Conservation (phyloP, 2,888 invertebrate species). For the Anoplius nigerrimus region DNA sequence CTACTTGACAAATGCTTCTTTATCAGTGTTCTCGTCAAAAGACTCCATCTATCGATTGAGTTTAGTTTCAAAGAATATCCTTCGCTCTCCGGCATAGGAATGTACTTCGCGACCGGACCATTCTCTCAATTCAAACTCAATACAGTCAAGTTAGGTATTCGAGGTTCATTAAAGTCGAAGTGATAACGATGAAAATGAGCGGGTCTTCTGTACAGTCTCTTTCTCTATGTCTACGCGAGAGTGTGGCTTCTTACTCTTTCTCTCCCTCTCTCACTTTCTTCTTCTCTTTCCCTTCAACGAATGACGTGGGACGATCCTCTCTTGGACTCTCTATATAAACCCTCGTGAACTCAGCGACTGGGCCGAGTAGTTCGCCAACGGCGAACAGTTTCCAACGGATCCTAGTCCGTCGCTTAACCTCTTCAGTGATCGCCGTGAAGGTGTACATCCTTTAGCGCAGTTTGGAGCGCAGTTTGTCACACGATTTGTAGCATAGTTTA, state of each 20-base stretch:
- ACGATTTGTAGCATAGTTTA: no score
- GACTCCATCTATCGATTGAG: no score
- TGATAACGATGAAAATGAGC: no score
- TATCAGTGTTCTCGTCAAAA: neutral
- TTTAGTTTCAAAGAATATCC: neutral
- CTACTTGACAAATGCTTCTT: no score
- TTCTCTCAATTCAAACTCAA: no score
- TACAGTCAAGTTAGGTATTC: no score
- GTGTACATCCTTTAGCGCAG: conserved; percentile 16
- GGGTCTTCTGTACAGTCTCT: conserved; percentile 4
- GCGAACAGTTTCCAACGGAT: conserved; percentile 53
- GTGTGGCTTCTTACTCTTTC: conserved; percentile 17
- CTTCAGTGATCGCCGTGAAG: conserved; percentile 5
- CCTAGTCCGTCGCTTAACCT: conserved; percentile 30
- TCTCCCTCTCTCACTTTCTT: conserved; percentile 37
- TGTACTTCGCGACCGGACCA: no score
- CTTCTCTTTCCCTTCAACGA: conserved; percentile 28
- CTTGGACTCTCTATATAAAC: conserved; percentile 67
- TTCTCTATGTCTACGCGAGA: conserved; percentile 5
- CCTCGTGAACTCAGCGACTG: conserved; percentile 57
- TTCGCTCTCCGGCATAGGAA: conserved; percentile 12
- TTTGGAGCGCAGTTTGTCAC: no score
- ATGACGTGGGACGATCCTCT: conserved; percentile 67
- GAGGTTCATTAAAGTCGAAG: no score
- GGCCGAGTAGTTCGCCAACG: conserved; percentile 61